Evolutionary conservation across 2,888 invertebrate genomes (phyloP).

Genomic region (Spialia ferax): DNA sequence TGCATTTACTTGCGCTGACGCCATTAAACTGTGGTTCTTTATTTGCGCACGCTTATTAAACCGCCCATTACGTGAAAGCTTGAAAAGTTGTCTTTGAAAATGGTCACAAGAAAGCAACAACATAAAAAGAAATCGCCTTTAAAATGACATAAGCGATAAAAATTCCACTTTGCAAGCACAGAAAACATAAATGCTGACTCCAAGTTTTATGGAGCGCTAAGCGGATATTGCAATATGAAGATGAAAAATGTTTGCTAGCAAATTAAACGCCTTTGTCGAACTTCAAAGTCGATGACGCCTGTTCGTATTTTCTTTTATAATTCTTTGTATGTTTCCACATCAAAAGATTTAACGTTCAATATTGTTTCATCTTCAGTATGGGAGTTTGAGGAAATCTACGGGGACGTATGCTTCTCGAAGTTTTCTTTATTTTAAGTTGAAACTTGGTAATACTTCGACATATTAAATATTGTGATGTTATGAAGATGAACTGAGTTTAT

Average conservation of each 20-base stretch:
- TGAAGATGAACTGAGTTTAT: no score
- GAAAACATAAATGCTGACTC: constrained; percentile 30
- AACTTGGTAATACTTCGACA: not conserved
- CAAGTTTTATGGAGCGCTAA: constrained; percentile 31
- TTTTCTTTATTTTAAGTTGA: not conserved
- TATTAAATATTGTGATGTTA: not conserved
- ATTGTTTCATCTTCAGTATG: constrained; percentile 8
- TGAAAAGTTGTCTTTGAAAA: constrained; percentile 14
- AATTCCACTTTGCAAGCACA: constrained; percentile 4
- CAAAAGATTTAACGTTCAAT: constrained; percentile 15
- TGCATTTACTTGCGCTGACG: constrained; percentile 1
- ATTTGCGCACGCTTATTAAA: constrained; percentile 15
- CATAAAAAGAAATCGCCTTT: constrained; percentile 20
- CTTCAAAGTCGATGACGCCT: constrained; percentile 11
- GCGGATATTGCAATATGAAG: constrained; percentile 29
- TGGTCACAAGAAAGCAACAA: constrained; percentile 2
- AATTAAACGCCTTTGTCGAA: constrained; percentile 26
- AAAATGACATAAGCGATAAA: constrained; percentile 29
- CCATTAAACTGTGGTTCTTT: constrained; percentile 9
- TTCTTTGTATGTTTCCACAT: constrained; percentile 18
- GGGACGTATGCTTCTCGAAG: not conserved
- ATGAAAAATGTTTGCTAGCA: constrained; percentile 30
- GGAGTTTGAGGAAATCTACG: not conserved
- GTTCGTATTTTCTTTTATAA: constrained; percentile 18
- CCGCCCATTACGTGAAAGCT: constrained; percentile 10